Conservation (phyloP, 2,797 vertebrate genomes). For the Gymnocypris eckloni region DNA sequence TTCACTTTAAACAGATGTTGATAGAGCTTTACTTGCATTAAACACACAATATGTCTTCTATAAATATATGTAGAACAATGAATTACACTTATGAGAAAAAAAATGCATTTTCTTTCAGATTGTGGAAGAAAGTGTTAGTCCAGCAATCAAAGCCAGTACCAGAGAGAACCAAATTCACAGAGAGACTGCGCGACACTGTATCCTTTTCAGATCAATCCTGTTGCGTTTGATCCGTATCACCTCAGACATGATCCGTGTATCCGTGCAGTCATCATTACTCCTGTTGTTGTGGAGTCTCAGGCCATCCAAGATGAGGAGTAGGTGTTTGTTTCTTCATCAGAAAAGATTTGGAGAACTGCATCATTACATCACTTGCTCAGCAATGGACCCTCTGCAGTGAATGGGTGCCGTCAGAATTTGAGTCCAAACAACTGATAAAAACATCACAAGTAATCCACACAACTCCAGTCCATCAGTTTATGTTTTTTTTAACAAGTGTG, state of each 20-base stretch:
- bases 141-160: constrained; percentile 66
- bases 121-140: constrained; percentile 75
- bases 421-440: background rate
- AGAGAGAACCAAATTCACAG: constrained; percentile 73
- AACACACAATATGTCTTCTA: background rate
- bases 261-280: background rate
- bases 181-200: constrained; percentile 77
- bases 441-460: background rate
- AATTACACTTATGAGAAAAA: background rate
- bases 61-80: background rate
- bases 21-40: background rate
- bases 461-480: background rate
- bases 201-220: constrained; percentile 55
- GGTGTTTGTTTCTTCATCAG: background rate
- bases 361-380: background rate
- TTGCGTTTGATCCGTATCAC: background rate
- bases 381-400: background rate
- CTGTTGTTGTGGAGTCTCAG: background rate
- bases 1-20: background rate
- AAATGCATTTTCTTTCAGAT: constrained; percentile 63
- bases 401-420: background rate
- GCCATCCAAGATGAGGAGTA: background rate
- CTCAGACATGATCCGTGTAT: background rate
- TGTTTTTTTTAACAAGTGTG: background rate
- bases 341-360: background rate